Conservation (phyloP, 2,888 invertebrate genomes). For the Neoascia interrupta region DNA sequence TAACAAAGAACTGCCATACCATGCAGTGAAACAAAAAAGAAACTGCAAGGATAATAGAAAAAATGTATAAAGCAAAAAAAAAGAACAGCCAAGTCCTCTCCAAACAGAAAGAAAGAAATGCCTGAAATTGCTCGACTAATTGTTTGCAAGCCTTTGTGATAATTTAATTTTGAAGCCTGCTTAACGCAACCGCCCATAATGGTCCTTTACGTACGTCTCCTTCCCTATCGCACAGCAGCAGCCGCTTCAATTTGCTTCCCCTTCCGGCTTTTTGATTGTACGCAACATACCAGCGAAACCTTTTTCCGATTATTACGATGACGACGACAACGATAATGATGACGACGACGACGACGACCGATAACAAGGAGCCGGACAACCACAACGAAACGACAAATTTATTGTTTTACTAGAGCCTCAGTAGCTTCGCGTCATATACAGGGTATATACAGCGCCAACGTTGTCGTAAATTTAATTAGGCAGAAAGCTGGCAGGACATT, state of each 20-base stretch:
- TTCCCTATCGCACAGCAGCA: not conserved
- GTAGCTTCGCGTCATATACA: conserved; percentile 3
- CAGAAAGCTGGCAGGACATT: conserved; percentile 25
- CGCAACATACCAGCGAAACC: conserved; percentile 28
- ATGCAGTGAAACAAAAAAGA: not conserved
- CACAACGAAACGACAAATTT: conserved; percentile 20
- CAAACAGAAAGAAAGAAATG: not conserved
- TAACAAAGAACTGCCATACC: conserved; percentile 3
- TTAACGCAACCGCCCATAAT: conserved; percentile 43
- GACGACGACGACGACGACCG: conserved; percentile 3
- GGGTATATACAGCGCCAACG: not conserved
- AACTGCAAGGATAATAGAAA: not conserved
- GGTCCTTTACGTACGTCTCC: conserved; percentile 8
- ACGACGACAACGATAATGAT: not conserved
- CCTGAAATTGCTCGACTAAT: conserved; percentile 39
- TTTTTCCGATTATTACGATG: conserved; percentile 27
- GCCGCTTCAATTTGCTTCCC: not conserved
- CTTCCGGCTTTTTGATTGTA: conserved; percentile 26
- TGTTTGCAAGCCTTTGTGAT: conserved; percentile 32
- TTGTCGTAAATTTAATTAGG: conserved; percentile 39
- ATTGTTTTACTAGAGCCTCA: conserved; percentile 14
- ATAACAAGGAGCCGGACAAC: conserved; percentile 6
- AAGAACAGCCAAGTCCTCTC: too few relatives aligned
- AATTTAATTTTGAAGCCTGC: conserved; percentile 43
- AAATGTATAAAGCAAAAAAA: too few relatives aligned